Evolutionary conservation across 1,140 invertebrate genomes (phyloP), one percentile per base, ranked within the genome.

Genomic region (Fopius arisanus): DNA sequence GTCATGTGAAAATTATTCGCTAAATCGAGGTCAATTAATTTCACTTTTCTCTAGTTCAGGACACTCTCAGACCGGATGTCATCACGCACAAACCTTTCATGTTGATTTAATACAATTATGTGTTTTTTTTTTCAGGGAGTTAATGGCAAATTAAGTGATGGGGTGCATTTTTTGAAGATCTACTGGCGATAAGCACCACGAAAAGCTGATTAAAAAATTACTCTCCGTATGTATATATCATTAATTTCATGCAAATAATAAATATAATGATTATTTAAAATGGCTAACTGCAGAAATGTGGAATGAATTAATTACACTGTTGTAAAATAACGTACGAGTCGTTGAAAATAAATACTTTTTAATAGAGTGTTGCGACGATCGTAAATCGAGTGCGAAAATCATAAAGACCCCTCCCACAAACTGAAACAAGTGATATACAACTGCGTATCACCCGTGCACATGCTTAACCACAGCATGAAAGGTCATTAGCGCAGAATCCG

Each of bases 401-500:
- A n/a, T 19, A 19, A 48, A 48, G 43, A 48, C 43, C n/a, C 43
- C 9, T 37, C 33, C 43, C 43, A n/a, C 43, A 3, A 48, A 48
- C 3, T 19, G 6, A 48, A 48, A 19, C 16, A 14, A 48, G 16
- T 48, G 43, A 29, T 62, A 62, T 62, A 62, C 54, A 62, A 26
- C 54, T 26, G 21, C 1, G 26, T 26, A 62, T 62, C 28, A 62
- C 28, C 28, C 21, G 28, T 67, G 69, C 72, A 48, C 43, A 48
- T 48, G 68, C 28, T 70, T 68, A 81, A 77, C 26, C 75, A 72
- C 65, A 66, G 74, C 74, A 75, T 78, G 76, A 75, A 81, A 81
- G 76, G 75, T 81, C 78, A 81, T 81, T 80, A 81, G 72, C 72
- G 76, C 77, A 70, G 29, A 65, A 65, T 65, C 62, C 62, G 65